Conservation (phyloP, 2,888 invertebrate species). For the Caenorhabditis sulstoni region DNA sequence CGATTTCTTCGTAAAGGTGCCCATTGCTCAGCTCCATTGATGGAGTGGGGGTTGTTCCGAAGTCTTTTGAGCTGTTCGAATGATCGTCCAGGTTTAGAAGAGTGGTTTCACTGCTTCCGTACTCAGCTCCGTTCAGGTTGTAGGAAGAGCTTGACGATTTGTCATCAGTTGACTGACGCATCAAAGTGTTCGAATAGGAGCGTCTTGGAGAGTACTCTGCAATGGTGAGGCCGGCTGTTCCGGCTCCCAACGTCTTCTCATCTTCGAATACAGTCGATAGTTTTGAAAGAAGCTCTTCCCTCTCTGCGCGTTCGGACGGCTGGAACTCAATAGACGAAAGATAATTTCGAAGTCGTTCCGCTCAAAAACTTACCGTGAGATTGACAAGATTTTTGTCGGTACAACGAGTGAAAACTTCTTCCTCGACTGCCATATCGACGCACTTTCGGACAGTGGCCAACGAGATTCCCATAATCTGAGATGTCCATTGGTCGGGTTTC, state of each 20-base stretch:
- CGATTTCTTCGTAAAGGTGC: conserved; percentile 36
- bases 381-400: conserved; percentile 61
- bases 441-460: conserved; percentile 60
- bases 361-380: conserved; percentile 35
- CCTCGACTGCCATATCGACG: conserved; percentile 56
- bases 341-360: neutral
- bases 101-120: conserved; percentile 44
- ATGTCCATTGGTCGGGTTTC: conserved; percentile 62
- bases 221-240: conserved; percentile 59
- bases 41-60: conserved; percentile 36
- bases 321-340: conserved; percentile 3
- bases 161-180: conserved; percentile 53
- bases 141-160: conserved; percentile 47
- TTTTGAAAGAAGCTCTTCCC: conserved; percentile 53
- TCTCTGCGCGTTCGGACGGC: conserved; percentile 51
- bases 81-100: conserved; percentile 54
- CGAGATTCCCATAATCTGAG: conserved; percentile 60
- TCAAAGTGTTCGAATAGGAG: conserved; percentile 44
- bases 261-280: conserved; percentile 57
- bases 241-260: conserved; percentile 56
- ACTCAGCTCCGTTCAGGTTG: conserved; percentile 31
- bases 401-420: conserved; percentile 57
- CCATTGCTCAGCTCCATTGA: conserved; percentile 23
- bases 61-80: conserved; percentile 47
- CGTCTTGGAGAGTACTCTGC: conserved; percentile 60